Base-by-base conservation (phyloP, 2,113 vertebrate species). In the Salvelinus alpinus region DNA sequence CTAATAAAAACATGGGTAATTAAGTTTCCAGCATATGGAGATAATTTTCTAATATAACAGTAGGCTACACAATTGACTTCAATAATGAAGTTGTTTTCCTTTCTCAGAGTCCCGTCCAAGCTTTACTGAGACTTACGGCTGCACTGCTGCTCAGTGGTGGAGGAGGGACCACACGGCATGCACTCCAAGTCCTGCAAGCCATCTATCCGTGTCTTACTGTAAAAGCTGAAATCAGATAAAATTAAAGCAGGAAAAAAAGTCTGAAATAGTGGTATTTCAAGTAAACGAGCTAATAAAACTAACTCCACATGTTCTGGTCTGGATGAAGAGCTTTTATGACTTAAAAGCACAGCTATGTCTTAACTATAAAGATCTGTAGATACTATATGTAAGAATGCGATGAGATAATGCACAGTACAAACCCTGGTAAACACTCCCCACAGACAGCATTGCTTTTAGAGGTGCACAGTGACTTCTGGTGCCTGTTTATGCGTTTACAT, bases 391-490 rank as follows among this genome's bases (percentile, higher is more conserved):
- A 54, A 54, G 51, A 16, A 18, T 18, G 51, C 1, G 16, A 25
- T 25, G 44, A 8, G 9, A 57, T 72, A 13, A 59, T n/a, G 16
- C 8, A 16, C 25, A 70, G 47, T 68, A 29, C 89, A 88, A 73
- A 95, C 95, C 94, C 94, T 0, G 93, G 92, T 70, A 95, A 88
- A 79, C 95, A 96, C 48, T 94, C 91, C 64, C 94, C 94, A 1
- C 95, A 96, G 8, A 89, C 79, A 0, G 94, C 88, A 0, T 95
- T 93, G 24, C 90, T 82, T 0, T 84, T 90, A 0, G 90, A 79
- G 0, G 92, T 94, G 84, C 95, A 95, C 73, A 91, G 93, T 74
- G 81, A 86, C 22, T 91, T 92, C 82, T 94, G 92, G 6, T 91
- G 5, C 64, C 93, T 90, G 82, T 95, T 95, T 78, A 96, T 92